phyloP scores from a whole-genome alignment of 1,140 invertebrate genomes.

The Caenorhabditis remanei region DNA sequence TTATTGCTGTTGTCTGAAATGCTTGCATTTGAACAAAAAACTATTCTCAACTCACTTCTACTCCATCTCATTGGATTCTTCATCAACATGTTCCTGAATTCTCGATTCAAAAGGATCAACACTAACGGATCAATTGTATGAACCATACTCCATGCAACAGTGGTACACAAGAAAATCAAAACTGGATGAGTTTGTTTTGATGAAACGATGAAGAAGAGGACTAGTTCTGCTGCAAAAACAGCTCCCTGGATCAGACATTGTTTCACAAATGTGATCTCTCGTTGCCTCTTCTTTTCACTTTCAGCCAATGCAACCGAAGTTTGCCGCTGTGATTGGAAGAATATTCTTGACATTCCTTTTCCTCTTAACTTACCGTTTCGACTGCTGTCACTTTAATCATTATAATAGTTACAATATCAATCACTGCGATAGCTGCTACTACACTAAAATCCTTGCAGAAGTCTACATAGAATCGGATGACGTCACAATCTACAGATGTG shows the following conservation, averaged over 20 bases:
- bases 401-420: constrained; percentile 49
- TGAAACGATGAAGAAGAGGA: constrained; percentile 43
- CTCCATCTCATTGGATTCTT: not conserved
- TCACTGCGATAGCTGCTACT: constrained; percentile 15
- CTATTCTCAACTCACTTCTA: not conserved
- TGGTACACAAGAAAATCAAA: constrained; percentile 40
- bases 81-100: not conserved
- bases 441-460: constrained; percentile 58
- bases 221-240: constrained; percentile 52
- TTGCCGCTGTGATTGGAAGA: not conserved
- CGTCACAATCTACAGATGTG: constrained; percentile 42
- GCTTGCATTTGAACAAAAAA: not conserved
- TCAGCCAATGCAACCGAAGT: not conserved
- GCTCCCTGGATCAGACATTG: constrained; percentile 45
- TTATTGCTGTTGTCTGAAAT: not conserved
- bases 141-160: constrained; percentile 48
- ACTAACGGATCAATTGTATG: constrained; percentile 49
- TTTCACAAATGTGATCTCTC: not conserved
- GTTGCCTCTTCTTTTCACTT: not conserved
- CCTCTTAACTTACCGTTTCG: not conserved
- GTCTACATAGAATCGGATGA: constrained; percentile 56
- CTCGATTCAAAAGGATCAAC: not conserved
- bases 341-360: not conserved
- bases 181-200: not conserved
- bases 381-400: constrained; percentile 21